These are phyloP conservation scores for Papilio elwesi DNA, from an alignment of 2,888 invertebrate genomes.

Conservation along the genomic window DNA sequence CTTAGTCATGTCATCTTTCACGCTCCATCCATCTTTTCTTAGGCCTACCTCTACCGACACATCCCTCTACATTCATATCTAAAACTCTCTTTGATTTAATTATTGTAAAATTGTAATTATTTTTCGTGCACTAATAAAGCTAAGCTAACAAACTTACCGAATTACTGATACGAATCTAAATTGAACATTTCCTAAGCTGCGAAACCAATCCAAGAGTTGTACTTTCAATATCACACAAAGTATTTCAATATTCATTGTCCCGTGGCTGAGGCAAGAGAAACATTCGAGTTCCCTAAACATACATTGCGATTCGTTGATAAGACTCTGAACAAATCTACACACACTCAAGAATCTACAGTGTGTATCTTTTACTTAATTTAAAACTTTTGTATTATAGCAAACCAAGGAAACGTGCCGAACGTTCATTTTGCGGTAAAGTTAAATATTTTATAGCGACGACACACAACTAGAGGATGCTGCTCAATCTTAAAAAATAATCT, in stretches of 20 bases:
- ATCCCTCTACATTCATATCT: too few species aligned
- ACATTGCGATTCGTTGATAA: slow-evolving; percentile 6
- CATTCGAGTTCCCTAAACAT: slow-evolving; percentile 18
- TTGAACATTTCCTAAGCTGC: slow-evolving; percentile 6
- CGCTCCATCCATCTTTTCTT: too few species aligned
- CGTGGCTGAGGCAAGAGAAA: neutral
- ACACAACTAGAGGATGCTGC: neutral
- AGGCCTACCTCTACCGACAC: too few species aligned
- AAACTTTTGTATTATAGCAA: slow-evolving; percentile 9
- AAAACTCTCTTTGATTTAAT: too few species aligned
- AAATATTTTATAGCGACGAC: neutral
- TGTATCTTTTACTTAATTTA: slow-evolving; percentile 11
- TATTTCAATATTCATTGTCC: slow-evolving; percentile 21
- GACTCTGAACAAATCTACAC: slow-evolving; percentile 12
- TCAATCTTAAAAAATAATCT: too few species aligned
- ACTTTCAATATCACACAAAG: slow-evolving; percentile 18
- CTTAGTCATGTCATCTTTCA: too few species aligned
- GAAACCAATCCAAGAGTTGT: slow-evolving; percentile 20
- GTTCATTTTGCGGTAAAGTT: neutral
- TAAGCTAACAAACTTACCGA: neutral
- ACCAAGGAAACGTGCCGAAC: neutral
- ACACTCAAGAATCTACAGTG: slow-evolving; percentile 11
- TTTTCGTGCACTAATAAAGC: neutral
- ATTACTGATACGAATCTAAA: slow-evolving; percentile 8
- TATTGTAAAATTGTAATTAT: neutral